phyloP scores from a whole-genome alignment of 2,888 invertebrate species.

The Agrotis segetum region DNA sequence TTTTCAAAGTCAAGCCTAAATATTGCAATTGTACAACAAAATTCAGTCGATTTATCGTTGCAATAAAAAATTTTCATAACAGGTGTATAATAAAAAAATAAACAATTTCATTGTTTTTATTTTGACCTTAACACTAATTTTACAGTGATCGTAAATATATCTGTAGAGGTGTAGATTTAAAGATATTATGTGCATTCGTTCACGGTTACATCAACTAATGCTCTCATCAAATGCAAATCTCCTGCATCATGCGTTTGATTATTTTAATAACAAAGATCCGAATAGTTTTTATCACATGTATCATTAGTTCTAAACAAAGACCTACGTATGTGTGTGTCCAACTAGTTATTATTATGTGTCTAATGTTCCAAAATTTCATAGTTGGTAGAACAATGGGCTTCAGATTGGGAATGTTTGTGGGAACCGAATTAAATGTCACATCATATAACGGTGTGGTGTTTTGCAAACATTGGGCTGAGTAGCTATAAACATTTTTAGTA shows the following conservation, averaged over 20 bases:
- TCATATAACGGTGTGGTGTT: constrained; percentile 64
- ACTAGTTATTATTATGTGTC: constrained; percentile 51
- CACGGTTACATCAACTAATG: constrained; percentile 10
- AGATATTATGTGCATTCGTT: neutral
- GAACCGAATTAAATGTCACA: constrained; percentile 69
- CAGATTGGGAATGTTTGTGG: constrained; percentile 68
- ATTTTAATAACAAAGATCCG: constrained; percentile 7
- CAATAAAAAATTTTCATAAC: neutral
- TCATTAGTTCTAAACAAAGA: constrained; percentile 38
- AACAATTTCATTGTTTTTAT: neutral
- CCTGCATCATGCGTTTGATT: constrained; percentile 7
- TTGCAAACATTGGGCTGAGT: constrained; percentile 67
- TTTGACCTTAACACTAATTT: neutral
- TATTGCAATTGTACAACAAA: neutral
- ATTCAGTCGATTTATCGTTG: neutral
- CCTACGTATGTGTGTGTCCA: constrained; percentile 28
- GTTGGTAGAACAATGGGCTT: constrained; percentile 68
- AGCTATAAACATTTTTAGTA: constrained; percentile 59
- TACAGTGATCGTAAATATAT: neutral
- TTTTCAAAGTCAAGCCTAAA: neutral
- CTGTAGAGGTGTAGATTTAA: neutral
- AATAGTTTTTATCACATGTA: constrained; percentile 25
- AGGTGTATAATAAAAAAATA: neutral
- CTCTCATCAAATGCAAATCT: constrained; percentile 3
- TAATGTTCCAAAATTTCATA: constrained; percentile 66